Base-by-base conservation (phyloP, 2,888 invertebrate species). In the Orthonychiurus folsomi region DNA sequence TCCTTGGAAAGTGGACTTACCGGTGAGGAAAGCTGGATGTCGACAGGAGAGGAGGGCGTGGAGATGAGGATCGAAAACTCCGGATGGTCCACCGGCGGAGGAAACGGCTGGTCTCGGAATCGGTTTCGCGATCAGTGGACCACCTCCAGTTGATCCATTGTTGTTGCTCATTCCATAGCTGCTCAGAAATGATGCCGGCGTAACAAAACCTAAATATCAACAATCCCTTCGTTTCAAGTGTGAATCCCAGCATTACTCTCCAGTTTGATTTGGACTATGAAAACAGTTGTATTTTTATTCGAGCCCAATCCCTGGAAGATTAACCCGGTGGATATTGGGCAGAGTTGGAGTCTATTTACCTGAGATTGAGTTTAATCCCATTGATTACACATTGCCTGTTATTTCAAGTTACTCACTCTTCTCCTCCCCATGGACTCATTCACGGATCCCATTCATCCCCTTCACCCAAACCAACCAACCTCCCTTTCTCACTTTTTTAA, bases 31-130 rank as follows among this genome's bases (percentile, higher is more conserved):
- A 50, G 90, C 91, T 77, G 88, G 87, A 66, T 85, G 80, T 75
- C 92, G 86, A 77, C 90, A 91, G 50, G 89, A 87, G 75, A 91
- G 80, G 66, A 88, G 79, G 15, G 87, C 84, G 77, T 89, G 89
- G 75, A 93, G 85, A 78, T 89, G 90, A 74, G 87, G 87, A 72
- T 88, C 78, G 74, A 77, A 78, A 80, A 82, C 73, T 23, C 76
- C 80, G 77, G 76, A 80, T 59, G 74, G 69, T 20, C 67, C 67
- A n/a, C n/a, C n/a, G 26, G 70, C 66, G 25, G 71, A 69, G 24
- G 70, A 68, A 24, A 71, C 69, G 26, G 82, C 84, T 68, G 89
- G 82, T 78, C 89, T 86, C 62, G 91, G 88, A 74, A 91, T 88
- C 18, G 90, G 90, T 79, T 90, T 90, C 59, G 89, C 89, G 75